Evolutionary conservation across 2,888 invertebrate species (phyloP).

Genomic region (Onchidella celtica): DNA sequence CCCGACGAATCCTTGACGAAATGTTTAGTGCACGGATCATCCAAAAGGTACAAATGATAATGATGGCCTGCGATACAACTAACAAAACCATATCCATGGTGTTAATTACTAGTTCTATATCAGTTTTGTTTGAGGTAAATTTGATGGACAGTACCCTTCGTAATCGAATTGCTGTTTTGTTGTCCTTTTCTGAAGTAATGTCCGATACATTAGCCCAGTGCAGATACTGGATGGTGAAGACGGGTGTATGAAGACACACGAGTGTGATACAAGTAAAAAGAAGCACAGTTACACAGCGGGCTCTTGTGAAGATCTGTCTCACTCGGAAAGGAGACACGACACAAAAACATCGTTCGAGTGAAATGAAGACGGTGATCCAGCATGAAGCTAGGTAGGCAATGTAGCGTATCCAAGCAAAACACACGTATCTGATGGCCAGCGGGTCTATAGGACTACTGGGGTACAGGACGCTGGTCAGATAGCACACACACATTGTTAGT

Average conservation of each 20-base stretch:
- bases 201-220: background rate
- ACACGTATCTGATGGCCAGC: background rate
- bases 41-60: background rate
- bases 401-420: constrained; percentile 8
- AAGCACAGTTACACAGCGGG: background rate
- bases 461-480: background rate
- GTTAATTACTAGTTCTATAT: background rate
- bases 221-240: background rate
- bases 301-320: background rate
- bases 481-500: constrained; percentile 1
- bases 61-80: background rate
- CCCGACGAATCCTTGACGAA: background rate
- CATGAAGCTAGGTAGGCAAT: constrained; percentile 2
- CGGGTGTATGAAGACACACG: background rate
- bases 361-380: constrained; percentile 25
- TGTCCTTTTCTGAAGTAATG: background rate
- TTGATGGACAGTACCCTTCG: background rate
- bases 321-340: constrained; percentile 32
- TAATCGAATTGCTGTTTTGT: background rate
- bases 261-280: background rate
- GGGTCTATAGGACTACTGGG: background rate
- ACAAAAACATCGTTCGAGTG: constrained; percentile 27
- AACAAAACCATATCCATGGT: background rate
- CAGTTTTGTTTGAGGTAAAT: background rate
- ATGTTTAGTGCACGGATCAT: constrained; percentile 3